phyloP scores from a whole-genome alignment of 1,140 invertebrate species.

The Aphidius ervi region DNA sequence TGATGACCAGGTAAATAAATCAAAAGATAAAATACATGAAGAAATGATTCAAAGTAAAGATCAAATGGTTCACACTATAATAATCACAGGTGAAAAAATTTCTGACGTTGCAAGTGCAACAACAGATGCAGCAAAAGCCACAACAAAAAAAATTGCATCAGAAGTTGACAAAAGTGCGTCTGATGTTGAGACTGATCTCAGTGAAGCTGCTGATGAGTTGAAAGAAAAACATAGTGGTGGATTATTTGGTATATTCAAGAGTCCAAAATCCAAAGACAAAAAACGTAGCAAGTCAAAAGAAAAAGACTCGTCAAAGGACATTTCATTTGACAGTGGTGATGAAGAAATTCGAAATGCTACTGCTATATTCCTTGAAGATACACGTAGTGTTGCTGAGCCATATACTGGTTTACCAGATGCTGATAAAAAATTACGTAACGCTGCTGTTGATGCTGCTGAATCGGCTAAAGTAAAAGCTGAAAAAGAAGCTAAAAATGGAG shows the following conservation, averaged over 20 bases:
- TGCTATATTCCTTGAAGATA: conserved; percentile 31
- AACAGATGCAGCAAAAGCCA: background rate
- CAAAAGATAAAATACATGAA: too few species aligned
- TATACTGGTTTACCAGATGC: background rate
- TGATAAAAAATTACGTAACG: conserved; percentile 5
- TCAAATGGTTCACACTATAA: too few species aligned
- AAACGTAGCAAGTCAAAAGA: conserved; percentile 37
- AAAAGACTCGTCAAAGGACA: conserved; percentile 31
- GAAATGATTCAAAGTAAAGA: too few species aligned
- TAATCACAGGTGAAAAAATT: too few species aligned
- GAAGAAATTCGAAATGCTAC: conserved; percentile 31
- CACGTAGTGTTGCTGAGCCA: conserved; percentile 26
- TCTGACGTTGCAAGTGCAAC: background rate
- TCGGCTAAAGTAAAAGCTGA: conserved; percentile 5
- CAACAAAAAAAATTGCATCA: background rate
- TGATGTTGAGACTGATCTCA: conserved; percentile 14
- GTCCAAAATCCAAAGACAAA: conserved; percentile 37
- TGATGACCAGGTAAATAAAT: conserved; percentile 2
- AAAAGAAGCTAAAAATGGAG: conserved; percentile 12
- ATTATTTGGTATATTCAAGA: conserved; percentile 43
- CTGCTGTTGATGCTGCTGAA: background rate
- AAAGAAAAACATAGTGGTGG: conserved; percentile 31
- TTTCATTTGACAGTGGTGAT: conserved; percentile 28
- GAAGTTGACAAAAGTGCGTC: background rate
- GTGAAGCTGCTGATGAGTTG: conserved; percentile 16